These are phyloP conservation scores for Chelonus formosanus DNA, from an alignment of 2,888 invertebrate genomes.

Conservation along the genomic window DNA sequence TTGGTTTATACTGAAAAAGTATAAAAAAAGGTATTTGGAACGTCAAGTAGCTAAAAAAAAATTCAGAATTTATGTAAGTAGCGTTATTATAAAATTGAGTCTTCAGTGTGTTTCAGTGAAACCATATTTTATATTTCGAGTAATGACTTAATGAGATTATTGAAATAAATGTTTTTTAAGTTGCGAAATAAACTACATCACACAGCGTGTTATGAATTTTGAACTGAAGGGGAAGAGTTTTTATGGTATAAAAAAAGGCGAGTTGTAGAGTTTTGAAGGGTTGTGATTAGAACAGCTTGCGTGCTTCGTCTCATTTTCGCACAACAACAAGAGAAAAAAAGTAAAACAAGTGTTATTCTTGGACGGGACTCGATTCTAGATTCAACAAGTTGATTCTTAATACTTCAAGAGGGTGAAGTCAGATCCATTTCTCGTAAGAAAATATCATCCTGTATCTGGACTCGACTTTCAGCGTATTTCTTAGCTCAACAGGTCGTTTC, in stretches of 20 bases:
- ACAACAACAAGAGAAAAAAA: constrained; percentile 20
- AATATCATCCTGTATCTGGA: constrained; percentile 31
- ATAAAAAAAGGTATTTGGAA: no score
- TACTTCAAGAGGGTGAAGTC: constrained; percentile 34
- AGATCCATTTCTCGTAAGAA: constrained; percentile 43
- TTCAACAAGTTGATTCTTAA: constrained; percentile 63
- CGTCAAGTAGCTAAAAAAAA: no score
- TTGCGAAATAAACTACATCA: no score
- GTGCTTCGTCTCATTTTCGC: constrained; percentile 29
- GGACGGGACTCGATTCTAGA: constrained; percentile 47
- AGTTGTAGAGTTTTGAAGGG: constrained; percentile 27
- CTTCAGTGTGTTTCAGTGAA: no score
- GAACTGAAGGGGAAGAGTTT: background rate
- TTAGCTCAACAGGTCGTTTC: constrained; percentile 58
- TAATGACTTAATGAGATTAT: no score
- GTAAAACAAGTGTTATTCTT: constrained; percentile 40
- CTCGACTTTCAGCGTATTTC: constrained; percentile 35
- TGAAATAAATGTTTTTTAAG: no score
- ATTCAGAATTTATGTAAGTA: no score
- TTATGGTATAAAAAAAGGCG: background rate
- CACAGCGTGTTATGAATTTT: no score
- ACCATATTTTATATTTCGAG: no score
- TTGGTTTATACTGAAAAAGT: no score
- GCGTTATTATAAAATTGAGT: no score
- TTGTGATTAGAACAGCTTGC: constrained; percentile 37